Conservation (phyloP, 2,797 vertebrate species). For the Oryzias dopingdopingensis region DNA sequence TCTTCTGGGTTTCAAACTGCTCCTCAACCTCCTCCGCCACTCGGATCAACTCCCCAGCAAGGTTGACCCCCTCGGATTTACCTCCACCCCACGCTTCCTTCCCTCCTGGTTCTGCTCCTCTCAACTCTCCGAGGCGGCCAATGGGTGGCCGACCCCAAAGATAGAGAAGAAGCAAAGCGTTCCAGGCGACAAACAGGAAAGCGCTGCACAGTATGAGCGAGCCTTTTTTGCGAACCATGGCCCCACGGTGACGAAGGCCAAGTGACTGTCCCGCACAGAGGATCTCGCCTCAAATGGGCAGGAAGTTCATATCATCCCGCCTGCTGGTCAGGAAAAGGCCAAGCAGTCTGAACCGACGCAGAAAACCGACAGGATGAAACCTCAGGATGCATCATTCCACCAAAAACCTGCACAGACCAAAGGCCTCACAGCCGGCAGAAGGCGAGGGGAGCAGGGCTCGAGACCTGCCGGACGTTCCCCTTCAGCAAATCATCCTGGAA, state of each 20-base stretch:
- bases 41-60: conserved; percentile 84
- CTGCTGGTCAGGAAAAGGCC: conserved; percentile 13
- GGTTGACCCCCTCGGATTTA: conserved; percentile 61
- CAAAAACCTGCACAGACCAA: conserved; percentile 14
- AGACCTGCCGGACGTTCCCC: not conserved
- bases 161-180: conserved; percentile 91
- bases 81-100: conserved; percentile 76
- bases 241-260: conserved; percentile 43
- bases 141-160: conserved; percentile 87
- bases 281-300: conserved; percentile 27
- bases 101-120: conserved; percentile 77
- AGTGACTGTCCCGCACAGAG: conserved; percentile 21
- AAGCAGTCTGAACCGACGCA: not conserved
- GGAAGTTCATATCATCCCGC: conserved; percentile 20
- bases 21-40: conserved; percentile 87
- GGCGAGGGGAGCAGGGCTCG: not conserved
- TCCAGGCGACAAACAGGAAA: conserved; percentile 91
- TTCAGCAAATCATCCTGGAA: no score
- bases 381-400: conserved; percentile 2
- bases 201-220: conserved; percentile 88
- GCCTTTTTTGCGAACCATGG: conserved; percentile 89
- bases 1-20: conserved; percentile 87
- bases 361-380: no score
- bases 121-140: conserved; percentile 71
- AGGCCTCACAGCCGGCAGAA: not conserved